Base-by-base conservation (phyloP, 2,888 invertebrate genomes). In the Agrotis segetum region DNA sequence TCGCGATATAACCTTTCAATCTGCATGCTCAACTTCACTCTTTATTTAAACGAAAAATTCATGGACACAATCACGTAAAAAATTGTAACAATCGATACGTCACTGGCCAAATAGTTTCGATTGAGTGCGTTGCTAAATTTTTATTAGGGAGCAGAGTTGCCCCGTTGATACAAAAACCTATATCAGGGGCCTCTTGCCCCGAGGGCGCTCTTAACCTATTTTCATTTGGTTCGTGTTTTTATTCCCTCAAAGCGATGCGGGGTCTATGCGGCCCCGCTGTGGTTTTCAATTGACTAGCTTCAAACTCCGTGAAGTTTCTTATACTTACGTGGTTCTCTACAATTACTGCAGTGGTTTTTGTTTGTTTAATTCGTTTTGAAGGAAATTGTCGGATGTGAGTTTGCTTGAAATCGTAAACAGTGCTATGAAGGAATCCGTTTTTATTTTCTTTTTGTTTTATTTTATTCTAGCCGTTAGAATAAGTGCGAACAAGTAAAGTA, bases 201-300 rank as follows among this genome's bases (percentile, higher is more conserved):
- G 71, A 79, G 91, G 91, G 94, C 83, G 85, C 91, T 89, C 91
- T 93, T 94, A 94, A 93, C 93, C 93, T 91, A 93, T 94, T 93
- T 94, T 92, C 92, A 89, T 91, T 92, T 92, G 85, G 88, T 88
- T 87, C 85, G 88, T 91, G 89, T 92, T 92, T 93, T 92, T 93
- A 92, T 92, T 91, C 89, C 87, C 82, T 85, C 79, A 82, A 81
- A 85, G 85, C 84, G 85, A 85, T 88, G 88, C 85, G 85, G 86
- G 86, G 82, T 86, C 87, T 88, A 87, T 87, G 86, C 87, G 88
- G 85, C 86, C 85, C 86, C 87, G 85, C 87, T 89, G 89, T 85
- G 89, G 90, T 92, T 92, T 92, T 90, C 92, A 92, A 93, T 93
- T 92, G 92, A 91, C 90, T 87, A 84, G 86, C 85, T 85, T 89